These are phyloP conservation scores for Cirrhinus molitorella DNA, from an alignment of 2,797 vertebrate genomes.

Conservation along the genomic window DNA sequence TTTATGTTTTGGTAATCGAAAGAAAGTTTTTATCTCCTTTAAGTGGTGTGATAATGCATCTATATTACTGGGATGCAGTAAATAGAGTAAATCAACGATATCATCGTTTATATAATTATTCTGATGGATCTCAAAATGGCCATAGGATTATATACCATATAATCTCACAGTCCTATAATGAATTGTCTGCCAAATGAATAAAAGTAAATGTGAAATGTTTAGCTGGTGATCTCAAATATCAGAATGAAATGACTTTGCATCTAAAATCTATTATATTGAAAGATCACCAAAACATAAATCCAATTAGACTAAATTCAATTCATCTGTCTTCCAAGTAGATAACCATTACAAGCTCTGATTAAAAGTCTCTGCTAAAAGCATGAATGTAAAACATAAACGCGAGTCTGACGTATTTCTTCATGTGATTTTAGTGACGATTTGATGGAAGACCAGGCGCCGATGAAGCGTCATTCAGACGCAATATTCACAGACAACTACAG, in stretches of 20 bases:
- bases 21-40: not conserved
- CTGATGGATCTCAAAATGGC: not conserved
- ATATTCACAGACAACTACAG: slow-evolving; percentile 98
- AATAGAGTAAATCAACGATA: not conserved
- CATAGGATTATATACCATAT: not conserved
- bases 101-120: not conserved
- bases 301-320: not conserved
- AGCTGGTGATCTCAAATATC: not conserved
- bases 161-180: not conserved
- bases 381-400: not conserved
- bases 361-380: not conserved
- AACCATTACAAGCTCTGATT: not conserved
- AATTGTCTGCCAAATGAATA: not conserved
- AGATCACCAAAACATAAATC: not conserved
- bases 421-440: slow-evolving; percentile 76
- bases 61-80: not conserved
- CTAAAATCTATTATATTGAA: not conserved
- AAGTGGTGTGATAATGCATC: not conserved
- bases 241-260: not conserved
- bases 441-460: slow-evolving; percentile 82
- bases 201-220: not conserved
- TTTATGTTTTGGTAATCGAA: not conserved
- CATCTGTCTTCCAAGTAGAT: not conserved
- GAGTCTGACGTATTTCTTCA: not conserved
- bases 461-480: slow-evolving; percentile 95